Percentiles rank a stretch among this genome's conserved stretches.
These are phyloP conservation scores for Rattus rattus DNA, from an alignment of 2,113 vertebrate species.

Conservation along the genomic window DNA sequence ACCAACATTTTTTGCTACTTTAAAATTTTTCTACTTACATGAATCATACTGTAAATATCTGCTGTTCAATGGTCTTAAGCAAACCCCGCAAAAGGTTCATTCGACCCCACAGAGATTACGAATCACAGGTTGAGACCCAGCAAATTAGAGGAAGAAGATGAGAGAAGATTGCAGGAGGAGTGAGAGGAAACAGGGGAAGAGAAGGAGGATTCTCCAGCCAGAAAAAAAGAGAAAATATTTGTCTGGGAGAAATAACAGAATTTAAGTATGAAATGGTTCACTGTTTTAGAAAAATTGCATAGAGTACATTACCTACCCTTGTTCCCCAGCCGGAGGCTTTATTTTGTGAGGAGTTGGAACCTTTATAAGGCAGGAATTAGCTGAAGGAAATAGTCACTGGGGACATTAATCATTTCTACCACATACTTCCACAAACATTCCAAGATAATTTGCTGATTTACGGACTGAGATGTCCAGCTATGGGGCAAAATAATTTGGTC, in stretches of 20 bases:
- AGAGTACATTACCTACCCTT: neutral
- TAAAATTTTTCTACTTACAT: neutral
- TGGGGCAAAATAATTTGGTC: neutral
- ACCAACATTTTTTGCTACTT: neutral
- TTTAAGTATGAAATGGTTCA: neutral
- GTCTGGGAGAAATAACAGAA: neutral
- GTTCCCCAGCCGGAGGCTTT: neutral
- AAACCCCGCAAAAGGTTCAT: neutral
- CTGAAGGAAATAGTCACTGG: neutral
- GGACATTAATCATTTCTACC: neutral
- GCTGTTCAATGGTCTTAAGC: neutral
- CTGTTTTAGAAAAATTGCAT: slow-evolving; percentile 14
- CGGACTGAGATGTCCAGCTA: neutral
- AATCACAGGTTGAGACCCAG: too few species aligned
- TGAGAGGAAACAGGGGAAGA: neutral
- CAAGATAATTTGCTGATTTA: neutral
- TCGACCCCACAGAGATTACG: neutral
- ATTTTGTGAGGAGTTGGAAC: neutral
- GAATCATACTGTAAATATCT: neutral
- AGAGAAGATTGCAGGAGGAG: neutral
- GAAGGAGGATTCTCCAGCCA: neutral
- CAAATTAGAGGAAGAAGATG: neutral
- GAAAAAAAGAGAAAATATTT: neutral
- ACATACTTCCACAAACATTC: neutral
- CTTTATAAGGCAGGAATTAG: neutral